A percentile compares a stretch with the other conserved stretches of the same genome.
Conservation (phyloP, 2,888 invertebrate species). For the Ennomos erosarius region DNA sequence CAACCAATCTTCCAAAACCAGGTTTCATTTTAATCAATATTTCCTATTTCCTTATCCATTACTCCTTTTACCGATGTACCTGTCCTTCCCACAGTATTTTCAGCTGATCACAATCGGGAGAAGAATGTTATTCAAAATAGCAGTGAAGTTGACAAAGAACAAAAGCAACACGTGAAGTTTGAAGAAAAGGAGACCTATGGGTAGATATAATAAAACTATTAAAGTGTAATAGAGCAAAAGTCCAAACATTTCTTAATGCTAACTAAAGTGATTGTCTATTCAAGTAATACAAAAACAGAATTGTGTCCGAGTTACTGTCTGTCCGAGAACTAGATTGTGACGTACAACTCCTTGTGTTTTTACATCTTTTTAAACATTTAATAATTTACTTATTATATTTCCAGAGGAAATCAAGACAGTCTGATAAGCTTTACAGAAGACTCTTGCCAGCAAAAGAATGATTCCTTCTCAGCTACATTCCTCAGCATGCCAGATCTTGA, state of each 20-base stretch:
- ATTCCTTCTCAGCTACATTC: slow-evolving; percentile 64
- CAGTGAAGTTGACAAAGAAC: not conserved
- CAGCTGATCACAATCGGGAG: slow-evolving; percentile 1
- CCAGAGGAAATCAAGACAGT: slow-evolving; percentile 59
- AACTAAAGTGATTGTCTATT: too few species aligned
- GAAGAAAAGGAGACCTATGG: slow-evolving; percentile 26
- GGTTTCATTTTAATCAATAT: slow-evolving; percentile 49
- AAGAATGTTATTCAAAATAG: not conserved
- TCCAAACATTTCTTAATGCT: too few species aligned
- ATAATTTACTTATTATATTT: slow-evolving; percentile 28
- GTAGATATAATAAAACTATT: slow-evolving; percentile 22
- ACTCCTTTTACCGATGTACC: slow-evolving; percentile 28
- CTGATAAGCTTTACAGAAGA: slow-evolving; percentile 65
- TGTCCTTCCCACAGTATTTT: slow-evolving; percentile 40
- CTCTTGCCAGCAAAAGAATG: slow-evolving; percentile 59
- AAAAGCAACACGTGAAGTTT: slow-evolving; percentile 3
- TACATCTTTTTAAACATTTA: too few species aligned
- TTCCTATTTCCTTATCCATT: slow-evolving; percentile 31
- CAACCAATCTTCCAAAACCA: slow-evolving; percentile 50
- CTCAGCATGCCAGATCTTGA: slow-evolving; percentile 76
- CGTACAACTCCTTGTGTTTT: too few species aligned
- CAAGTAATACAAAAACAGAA: too few species aligned
- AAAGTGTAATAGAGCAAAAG: too few species aligned
- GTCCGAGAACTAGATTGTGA: too few species aligned
- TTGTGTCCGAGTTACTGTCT: too few species aligned